These are phyloP conservation scores for Sphyrna mokarran DNA, from an alignment of 2,113 vertebrate genomes.

Conservation along the genomic window DNA sequence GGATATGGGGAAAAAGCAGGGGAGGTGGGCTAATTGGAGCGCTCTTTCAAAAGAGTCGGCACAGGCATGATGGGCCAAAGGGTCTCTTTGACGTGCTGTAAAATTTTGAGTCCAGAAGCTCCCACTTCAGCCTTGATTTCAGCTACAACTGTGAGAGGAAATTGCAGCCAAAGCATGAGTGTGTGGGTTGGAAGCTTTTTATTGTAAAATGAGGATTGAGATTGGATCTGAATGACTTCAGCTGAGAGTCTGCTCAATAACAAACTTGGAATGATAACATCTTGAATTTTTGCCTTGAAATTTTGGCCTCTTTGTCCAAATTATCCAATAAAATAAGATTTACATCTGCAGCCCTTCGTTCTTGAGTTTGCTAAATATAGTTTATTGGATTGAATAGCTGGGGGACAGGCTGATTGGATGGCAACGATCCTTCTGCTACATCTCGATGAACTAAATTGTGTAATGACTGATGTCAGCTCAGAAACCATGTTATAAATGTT, in stretches of 20 bases:
- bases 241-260: neutral
- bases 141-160: neutral
- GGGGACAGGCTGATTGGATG: neutral
- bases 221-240: neutral
- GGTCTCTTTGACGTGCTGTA: neutral
- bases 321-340: neutral
- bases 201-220: neutral
- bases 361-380: neutral
- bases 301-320: neutral
- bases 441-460: slow-evolving; percentile 18
- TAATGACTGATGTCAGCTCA: slow-evolving; percentile 15
- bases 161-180: neutral
- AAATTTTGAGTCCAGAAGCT: neutral
- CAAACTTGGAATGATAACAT: neutral
- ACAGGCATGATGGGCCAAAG: neutral
- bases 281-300: neutral
- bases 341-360: neutral
- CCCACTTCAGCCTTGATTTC: neutral
- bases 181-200: neutral
- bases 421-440: neutral
- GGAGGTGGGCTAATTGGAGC: neutral
- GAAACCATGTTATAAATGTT: neutral
- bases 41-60: neutral
- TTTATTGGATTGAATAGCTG: neutral
- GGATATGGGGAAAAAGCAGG: neutral